phyloP scores from a whole-genome alignment of 2,797 vertebrate species.

The Mormyrus proboscirostris region DNA sequence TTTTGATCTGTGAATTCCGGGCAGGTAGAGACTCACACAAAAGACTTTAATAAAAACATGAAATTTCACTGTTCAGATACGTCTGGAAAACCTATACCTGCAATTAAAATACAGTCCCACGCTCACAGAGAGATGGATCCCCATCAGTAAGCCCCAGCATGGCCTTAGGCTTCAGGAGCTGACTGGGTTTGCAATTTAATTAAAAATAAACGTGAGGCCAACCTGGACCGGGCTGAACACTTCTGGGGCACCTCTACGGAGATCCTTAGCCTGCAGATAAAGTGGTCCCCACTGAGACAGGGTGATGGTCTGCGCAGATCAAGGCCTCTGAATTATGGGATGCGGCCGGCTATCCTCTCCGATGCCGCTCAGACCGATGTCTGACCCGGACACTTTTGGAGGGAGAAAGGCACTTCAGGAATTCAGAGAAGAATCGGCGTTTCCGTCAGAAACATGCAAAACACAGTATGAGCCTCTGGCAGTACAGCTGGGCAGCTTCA shows the following conservation, averaged over 20 bases:
- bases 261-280: background rate
- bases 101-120: slow-evolving; percentile 4
- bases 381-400: background rate
- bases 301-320: background rate
- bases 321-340: background rate
- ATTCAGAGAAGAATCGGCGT: background rate
- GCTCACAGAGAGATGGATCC: background rate
- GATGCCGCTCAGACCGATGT: background rate
- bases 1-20: background rate
- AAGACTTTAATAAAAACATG: background rate
- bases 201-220: background rate
- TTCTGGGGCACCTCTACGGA: background rate
- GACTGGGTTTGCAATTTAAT: background rate
- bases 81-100: background rate
- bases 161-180: background rate
- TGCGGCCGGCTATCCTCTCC: background rate
- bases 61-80: background rate
- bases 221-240: background rate
- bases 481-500: background rate
- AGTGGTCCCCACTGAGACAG: background rate
- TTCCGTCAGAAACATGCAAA: background rate
- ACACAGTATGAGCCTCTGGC: background rate
- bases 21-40: background rate
- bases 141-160: background rate
- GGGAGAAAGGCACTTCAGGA: background rate